phyloP scores from a whole-genome alignment of 2,888 invertebrate genomes.

The Slavum lentiscoides region DNA sequence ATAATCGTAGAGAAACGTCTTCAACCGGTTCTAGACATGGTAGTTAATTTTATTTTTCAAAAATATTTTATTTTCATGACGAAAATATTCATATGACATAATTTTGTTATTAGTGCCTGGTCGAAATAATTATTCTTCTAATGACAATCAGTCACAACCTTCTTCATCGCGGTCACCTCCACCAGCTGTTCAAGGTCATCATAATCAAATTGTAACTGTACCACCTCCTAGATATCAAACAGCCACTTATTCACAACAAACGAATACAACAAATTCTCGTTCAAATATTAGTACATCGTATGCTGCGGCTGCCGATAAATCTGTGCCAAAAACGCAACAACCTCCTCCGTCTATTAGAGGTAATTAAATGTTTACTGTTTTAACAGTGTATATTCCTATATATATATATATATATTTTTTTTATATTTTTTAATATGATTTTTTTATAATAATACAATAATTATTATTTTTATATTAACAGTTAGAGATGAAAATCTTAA shows the following conservation, averaged over 20 bases:
- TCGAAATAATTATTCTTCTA: conserved; percentile 44
- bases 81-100: neutral
- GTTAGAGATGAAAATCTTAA: conserved; percentile 56
- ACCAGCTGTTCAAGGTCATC: conserved; percentile 42
- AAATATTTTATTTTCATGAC: neutral
- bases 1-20: conserved; percentile 46
- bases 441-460: neutral
- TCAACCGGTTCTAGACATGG: conserved; percentile 46
- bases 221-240: conserved; percentile 44
- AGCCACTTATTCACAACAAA: conserved; percentile 40
- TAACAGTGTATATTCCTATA: neutral
- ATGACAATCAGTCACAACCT: conserved; percentile 51
- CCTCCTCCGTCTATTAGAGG: conserved; percentile 39
- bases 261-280: conserved; percentile 42
- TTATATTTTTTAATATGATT: neutral
- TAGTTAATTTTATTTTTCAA: conserved; percentile 3
- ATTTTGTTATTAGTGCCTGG: conserved; percentile 17
- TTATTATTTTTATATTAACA: conserved; percentile 43
- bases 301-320: conserved; percentile 51
- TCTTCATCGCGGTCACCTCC: conserved; percentile 42
- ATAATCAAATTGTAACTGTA: conserved; percentile 38
- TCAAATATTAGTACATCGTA: conserved; percentile 46
- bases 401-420: neutral
- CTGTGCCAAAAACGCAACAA: conserved; percentile 43
- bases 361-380: neutral